These are phyloP conservation scores for Elanoides forficatus DNA, from an alignment of 2,113 vertebrate genomes.

Conservation along the genomic window DNA sequence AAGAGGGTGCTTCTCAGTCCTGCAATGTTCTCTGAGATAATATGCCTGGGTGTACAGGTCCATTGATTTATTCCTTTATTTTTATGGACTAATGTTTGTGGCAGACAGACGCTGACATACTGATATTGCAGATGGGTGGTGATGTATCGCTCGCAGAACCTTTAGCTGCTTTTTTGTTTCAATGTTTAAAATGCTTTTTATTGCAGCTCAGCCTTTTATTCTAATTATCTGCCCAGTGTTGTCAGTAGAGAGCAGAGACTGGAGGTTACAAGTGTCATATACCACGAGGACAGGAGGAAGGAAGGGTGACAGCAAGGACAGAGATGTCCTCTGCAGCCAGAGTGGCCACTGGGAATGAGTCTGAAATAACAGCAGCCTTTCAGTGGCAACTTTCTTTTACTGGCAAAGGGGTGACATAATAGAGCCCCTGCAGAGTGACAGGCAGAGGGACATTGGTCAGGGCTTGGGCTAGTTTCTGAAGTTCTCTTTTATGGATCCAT, in stretches of 20 bases:
- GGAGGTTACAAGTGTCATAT: neutral
- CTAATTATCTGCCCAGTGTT: neutral
- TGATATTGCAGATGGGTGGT: neutral
- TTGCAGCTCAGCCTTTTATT: neutral
- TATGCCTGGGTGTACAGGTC: neutral
- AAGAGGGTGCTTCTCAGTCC: neutral
- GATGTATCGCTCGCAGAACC: neutral
- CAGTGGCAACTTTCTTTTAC: neutral
- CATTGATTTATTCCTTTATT: slow-evolving; percentile 37
- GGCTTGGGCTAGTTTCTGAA: neutral
- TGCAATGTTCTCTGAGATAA: slow-evolving; percentile 8
- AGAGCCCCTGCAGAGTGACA: neutral
- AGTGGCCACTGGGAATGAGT: neutral
- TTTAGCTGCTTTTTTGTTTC: neutral
- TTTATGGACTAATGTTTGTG: neutral
- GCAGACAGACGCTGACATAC: neutral
- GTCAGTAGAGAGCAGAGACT: neutral
- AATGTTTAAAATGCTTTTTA: neutral
- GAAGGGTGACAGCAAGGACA: neutral
- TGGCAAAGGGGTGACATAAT: accelerated
- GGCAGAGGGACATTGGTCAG: neutral
- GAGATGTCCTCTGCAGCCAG: neutral
- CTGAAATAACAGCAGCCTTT: neutral
- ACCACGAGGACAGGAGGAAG: neutral
- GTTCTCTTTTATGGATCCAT: neutral